Evolutionary conservation across 35 echinoderm and acorn worm genomes (phyloP), one percentile per base, ranked within the genome.

Genomic region (Apostichopus japonicus): DNA sequence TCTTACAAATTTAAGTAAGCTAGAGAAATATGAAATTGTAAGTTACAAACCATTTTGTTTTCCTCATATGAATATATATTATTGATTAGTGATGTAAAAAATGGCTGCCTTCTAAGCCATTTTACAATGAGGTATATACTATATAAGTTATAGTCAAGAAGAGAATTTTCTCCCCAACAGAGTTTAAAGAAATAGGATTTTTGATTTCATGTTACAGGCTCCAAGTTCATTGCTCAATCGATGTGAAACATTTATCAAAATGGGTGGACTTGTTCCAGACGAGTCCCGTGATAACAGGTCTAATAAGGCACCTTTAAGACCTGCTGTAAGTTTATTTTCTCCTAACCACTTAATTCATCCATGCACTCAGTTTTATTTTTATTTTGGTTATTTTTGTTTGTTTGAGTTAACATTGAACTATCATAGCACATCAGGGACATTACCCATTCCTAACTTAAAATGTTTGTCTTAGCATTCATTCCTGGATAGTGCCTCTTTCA

Each of bases 161-260:
- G 17, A 23, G 8, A 23, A 78, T 24, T 24, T 78, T 78, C 5
- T 23, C 17, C 17, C 8, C 77, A 78, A 24, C 17, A 17, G 6
- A 44, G 77, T 44, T 44, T 0, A 44, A 78, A 78, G 9, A 11
- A 0, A 78, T 9, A 9, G 0, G 17, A 24, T 9, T 17, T 44
- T 8, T 78, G 9, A 23, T 78, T 78, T 78, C 77, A 78, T 23
- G 77, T 51, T 92, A 44, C 79, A 98, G 96, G 94, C 95, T 8
- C 96, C 96, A 86, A 86, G 90, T 77, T 57, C 65, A n/a, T 94
- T 95, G 80, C 87, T 95, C 24, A 76, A 80, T 53, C 90, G 91
- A 83, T 98, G 96, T 93, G 94, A 95, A 56, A 75, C 72, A 71
- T 98, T 83, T 86, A 91, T 98, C 10, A 98, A 95, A 83, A 72